Conservation (phyloP, 2,113 vertebrate genomes). For the Oncorhynchus kisutch region DNA sequence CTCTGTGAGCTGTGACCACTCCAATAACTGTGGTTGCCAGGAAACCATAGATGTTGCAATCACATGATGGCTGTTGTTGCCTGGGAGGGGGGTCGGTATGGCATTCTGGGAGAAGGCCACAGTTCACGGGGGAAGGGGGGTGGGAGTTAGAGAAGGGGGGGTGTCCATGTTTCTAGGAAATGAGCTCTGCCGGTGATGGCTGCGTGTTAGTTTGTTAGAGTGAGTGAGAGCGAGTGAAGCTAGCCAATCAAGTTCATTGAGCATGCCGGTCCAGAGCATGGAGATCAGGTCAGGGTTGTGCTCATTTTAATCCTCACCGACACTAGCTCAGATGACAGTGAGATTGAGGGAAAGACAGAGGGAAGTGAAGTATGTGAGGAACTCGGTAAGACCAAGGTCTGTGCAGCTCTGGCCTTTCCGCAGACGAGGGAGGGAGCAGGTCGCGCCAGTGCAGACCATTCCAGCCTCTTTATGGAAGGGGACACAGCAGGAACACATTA, state of each 20-base stretch:
- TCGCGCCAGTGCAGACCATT: slow-evolving; percentile 16
- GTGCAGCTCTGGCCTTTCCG: background rate
- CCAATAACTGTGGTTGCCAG: slow-evolving; percentile 55
- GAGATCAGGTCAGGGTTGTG: background rate
- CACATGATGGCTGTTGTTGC: slow-evolving; percentile 57
- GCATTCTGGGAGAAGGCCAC: slow-evolving; percentile 38
- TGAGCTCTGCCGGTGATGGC: slow-evolving; percentile 20
- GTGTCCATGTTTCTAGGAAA: slow-evolving; percentile 39
- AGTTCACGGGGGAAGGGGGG: slow-evolving; percentile 23
- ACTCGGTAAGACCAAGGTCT: background rate
- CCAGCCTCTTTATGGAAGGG: slow-evolving; percentile 6
- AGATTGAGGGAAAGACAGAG: background rate
- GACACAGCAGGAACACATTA: slow-evolving; percentile 20
- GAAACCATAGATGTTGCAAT: slow-evolving; percentile 59
- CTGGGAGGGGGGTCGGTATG: slow-evolving; percentile 45
- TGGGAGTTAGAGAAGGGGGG: slow-evolving; percentile 26
- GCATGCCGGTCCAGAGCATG: background rate
- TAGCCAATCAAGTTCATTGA: background rate
- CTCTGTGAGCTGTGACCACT: slow-evolving; percentile 45
- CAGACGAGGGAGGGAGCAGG: slow-evolving; percentile 5
- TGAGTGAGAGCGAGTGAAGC: background rate
- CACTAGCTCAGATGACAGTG: background rate
- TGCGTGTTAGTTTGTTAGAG: slow-evolving; percentile 15
- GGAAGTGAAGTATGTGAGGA: background rate
- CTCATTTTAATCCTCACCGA: background rate